Conservation (phyloP, 2,888 invertebrate genomes). For the Sphaerophoria taeniata region DNA sequence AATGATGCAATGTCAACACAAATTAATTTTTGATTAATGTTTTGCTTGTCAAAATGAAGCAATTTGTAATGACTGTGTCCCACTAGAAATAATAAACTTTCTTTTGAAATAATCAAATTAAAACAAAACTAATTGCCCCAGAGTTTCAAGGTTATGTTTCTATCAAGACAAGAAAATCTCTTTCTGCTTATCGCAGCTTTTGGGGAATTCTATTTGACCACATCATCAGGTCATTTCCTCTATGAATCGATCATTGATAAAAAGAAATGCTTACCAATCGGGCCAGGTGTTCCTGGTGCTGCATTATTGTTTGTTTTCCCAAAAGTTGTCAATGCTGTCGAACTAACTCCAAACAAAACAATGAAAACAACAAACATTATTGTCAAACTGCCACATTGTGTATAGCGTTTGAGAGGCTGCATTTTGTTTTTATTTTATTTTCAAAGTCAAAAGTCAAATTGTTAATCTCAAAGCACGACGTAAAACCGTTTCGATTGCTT, state of each 20-base stretch:
- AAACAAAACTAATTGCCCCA: too few species aligned
- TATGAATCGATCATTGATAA: not conserved
- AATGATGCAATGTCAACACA: too few species aligned
- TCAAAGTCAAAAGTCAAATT: slow-evolving; percentile 8
- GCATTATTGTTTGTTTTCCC: slow-evolving; percentile 87
- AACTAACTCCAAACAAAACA: slow-evolving; percentile 83
- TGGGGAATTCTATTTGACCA: too few species aligned
- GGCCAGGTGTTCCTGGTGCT: slow-evolving; percentile 84
- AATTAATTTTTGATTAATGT: too few species aligned
- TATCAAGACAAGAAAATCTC: too few species aligned
- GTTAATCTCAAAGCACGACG: slow-evolving; percentile 34
- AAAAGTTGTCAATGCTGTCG: slow-evolving; percentile 88
- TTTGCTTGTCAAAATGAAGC: too few species aligned
- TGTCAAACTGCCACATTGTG: slow-evolving; percentile 83
- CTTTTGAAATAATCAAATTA: too few species aligned
- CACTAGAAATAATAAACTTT: too few species aligned
- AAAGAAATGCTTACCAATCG: slow-evolving; percentile 84
- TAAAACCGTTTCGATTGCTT: slow-evolving; percentile 31
- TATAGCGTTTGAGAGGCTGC: slow-evolving; percentile 83
- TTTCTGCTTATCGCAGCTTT: too few species aligned
- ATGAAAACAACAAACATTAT: slow-evolving; percentile 83
- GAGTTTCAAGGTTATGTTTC: too few species aligned
- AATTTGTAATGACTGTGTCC: too few species aligned
- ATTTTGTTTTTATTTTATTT: slow-evolving; percentile 76
- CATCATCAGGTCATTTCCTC: not conserved